These are phyloP conservation scores for Octopus bimaculoides DNA, from an alignment of 1,140 invertebrate species.

Conservation along the genomic window DNA sequence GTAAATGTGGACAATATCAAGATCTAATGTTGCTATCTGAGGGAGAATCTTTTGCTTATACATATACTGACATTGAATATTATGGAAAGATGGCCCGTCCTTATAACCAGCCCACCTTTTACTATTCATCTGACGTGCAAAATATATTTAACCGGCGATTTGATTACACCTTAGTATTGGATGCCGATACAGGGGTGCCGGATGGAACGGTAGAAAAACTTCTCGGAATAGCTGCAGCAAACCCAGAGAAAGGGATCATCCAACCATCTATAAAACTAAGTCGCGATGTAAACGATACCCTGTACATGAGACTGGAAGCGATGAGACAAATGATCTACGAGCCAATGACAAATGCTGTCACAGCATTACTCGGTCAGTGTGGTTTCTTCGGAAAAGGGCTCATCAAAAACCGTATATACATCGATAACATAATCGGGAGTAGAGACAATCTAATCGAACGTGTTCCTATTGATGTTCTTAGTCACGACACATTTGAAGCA, in stretches of 20 bases:
- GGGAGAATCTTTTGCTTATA: slow-evolving; percentile 40
- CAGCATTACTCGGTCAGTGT: slow-evolving; percentile 41
- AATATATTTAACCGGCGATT: slow-evolving; percentile 41
- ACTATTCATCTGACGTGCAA: slow-evolving; percentile 40
- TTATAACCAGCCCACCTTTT: slow-evolving; percentile 39
- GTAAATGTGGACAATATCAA: slow-evolving; percentile 53
- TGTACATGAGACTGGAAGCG: slow-evolving; percentile 48
- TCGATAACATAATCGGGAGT: slow-evolving; percentile 46
- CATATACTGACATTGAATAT: slow-evolving; percentile 39
- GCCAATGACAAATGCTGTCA: slow-evolving; percentile 48
- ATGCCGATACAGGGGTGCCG: slow-evolving; percentile 45
- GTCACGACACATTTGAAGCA: slow-evolving; percentile 52
- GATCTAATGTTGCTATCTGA: slow-evolving; percentile 49
- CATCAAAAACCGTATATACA: slow-evolving; percentile 46
- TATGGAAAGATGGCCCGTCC: slow-evolving; percentile 40
- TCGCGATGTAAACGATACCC: slow-evolving; percentile 34
- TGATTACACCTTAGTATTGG: slow-evolving; percentile 51
- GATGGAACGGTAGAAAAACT: slow-evolving; percentile 37
- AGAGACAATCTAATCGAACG: slow-evolving; percentile 42
- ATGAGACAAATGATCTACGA: slow-evolving; percentile 45
- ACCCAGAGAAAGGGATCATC: slow-evolving; percentile 48
- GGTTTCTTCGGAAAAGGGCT: slow-evolving; percentile 49
- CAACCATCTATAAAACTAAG: slow-evolving; percentile 49
- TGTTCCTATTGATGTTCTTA: slow-evolving; percentile 51
- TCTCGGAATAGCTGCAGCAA: slow-evolving; percentile 43